Evolutionary conservation across 1,140 invertebrate genomes (phyloP), one percentile per base, ranked within the genome.

Genomic region (Magallana gigas): DNA sequence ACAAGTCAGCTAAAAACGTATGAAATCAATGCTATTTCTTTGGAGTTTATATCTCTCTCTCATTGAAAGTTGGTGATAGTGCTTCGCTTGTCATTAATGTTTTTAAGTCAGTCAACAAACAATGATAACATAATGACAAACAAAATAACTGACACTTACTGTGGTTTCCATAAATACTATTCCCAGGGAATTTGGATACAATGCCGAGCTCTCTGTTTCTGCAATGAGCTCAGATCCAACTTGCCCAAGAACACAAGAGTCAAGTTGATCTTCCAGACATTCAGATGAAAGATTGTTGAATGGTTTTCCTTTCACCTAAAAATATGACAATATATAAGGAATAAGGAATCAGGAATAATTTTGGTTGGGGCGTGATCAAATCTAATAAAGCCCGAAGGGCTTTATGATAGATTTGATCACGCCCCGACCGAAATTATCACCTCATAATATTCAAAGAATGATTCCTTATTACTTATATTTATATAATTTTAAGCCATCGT

Each of bases 111-210:
- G 59, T 12, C 7, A 60, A 12, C 59, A 60, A 60, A 11, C 1
- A 1, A 60, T 60, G 7, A 60, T 5, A 16, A 16, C 59, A 60
- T 60, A 12, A 11, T 60, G 59, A 12, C 11, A 3, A 3, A 60
- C 0, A 3, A 60, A 60, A 60, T 60, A 11, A 60, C 7, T 60
- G 59, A 60, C 59, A 60, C 59, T 60, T 60, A 60, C 59, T 60
- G 9, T 60, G 59, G 59, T 60, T 60, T 60, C 16, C 59, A 60
- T 60, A 60, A 2, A 60, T 16, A 60, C 16, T 60, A 60, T 16
- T 60, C 59, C 59, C 59, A 60, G 59, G 59, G 59, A 60, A 60
- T 60, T 60, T 60, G 59, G 59, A 60, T 60, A 60, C 59, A 60
- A 8, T 4, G 8, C 59, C 1, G 59, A 60, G 59, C 9, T 12